Conservation (phyloP, 2,797 vertebrate species). For the Epinephelus awoara region DNA sequence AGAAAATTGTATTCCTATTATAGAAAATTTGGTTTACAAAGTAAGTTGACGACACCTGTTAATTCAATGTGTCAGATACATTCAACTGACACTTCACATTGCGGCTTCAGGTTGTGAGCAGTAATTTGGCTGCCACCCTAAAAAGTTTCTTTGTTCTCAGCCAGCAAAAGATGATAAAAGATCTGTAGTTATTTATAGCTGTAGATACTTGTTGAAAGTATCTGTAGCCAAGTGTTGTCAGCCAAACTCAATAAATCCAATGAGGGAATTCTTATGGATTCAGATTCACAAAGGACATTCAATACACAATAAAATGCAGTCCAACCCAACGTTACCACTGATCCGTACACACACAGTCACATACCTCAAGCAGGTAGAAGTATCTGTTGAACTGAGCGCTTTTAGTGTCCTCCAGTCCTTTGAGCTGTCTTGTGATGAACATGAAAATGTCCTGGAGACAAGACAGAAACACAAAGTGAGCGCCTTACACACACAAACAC, state of each 20-base stretch:
- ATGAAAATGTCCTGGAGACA: conserved; percentile 96
- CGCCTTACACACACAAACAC: background rate
- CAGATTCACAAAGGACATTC: background rate
- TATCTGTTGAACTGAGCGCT: conserved; percentile 99
- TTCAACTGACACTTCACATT: background rate
- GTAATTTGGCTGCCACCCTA: background rate
- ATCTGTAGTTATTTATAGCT: background rate
- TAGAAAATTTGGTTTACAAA: background rate
- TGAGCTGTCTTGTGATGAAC: conserved; percentile 98
- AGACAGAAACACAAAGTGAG: conserved; percentile 20
- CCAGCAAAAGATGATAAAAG: background rate
- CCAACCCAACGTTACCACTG: background rate
- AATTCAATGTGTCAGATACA: background rate
- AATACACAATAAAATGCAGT: background rate
- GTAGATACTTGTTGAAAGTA: background rate
- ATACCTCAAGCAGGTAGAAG: conserved; percentile 98
- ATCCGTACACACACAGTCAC: conserved; percentile 26
- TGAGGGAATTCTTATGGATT: background rate
- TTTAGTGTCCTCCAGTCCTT: conserved; percentile 98
- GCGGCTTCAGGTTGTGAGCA: background rate
- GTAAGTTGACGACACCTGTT: background rate
- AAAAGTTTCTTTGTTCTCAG: background rate
- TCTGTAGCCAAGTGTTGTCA: background rate
- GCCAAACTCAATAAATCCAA: background rate
- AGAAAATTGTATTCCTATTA: background rate